Evolutionary conservation across 2,797 vertebrate species (phyloP), one percentile per base, ranked within the genome.

Genomic region (Hydrophis major): DNA sequence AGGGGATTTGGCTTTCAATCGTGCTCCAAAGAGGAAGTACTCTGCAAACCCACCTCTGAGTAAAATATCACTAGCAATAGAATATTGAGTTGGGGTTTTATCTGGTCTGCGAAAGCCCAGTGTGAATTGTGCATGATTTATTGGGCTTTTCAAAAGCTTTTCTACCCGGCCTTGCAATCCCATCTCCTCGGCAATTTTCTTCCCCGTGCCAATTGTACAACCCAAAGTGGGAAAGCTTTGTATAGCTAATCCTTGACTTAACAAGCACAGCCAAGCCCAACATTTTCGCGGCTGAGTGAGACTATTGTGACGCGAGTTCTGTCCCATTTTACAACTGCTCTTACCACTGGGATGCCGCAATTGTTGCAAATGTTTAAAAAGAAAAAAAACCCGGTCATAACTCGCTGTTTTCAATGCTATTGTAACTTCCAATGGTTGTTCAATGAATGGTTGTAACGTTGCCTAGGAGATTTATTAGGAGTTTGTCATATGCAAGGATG

Each of bases 291-390:
- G 28, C 61, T 5, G 7, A n/a, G 12, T 2, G 4, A 13, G 28
- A 16, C n/a, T 2, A 16, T 6, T 16, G n/a, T 5, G 61, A 66
- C 13, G 27, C 11, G 28, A 4, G 61, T n/a, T 4, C 12, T 5
- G n/a, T 69, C 66, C 66, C 66, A 0, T 16, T 6, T 69, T 2
- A 32, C 2, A 12, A 69, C 28, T 5, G 1, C 28, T 28, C 63
- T 69, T 14, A 12, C 22, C 28, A 1, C n/a, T 1, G 4, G n/a
- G 63, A 32, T 5, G n/a, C 4, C 18, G n/a, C n/a, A 3, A 1
- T 6, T 2, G 13, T 7, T 32, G n/a, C 2, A 7, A 69, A 69
- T n/a, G 13, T 32, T n/a, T 14, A 0, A n/a, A n/a, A 69, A 66
- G 5, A 13, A 14, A 3, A 3, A 53, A 10, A n/a, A 50, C 4